Conservation (phyloP, 2,113 vertebrate genomes). For the Paracanthobrama guichenoti region DNA sequence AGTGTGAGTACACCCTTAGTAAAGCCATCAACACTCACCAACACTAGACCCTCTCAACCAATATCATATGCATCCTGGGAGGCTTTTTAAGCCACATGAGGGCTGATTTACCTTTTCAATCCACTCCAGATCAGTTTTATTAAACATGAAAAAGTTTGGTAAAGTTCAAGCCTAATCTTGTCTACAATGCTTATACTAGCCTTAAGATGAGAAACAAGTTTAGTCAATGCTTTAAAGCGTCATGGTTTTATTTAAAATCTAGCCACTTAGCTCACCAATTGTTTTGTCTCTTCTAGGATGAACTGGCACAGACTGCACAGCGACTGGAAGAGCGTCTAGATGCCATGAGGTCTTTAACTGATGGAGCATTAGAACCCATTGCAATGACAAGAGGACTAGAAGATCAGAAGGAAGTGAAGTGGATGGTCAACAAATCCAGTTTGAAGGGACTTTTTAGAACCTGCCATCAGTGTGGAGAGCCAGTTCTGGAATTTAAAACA, state of each 20-base stretch:
- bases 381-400: background rate
- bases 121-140: too few species aligned
- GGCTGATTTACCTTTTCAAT: background rate
- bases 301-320: background rate
- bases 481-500: conserved; percentile 1
- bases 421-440: background rate
- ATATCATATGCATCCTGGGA: background rate
- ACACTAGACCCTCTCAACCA: too few species aligned
- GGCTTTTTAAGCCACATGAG: too few species aligned
- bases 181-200: background rate
- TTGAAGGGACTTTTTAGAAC: background rate
- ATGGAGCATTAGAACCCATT: background rate
- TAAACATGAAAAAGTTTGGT: background rate
- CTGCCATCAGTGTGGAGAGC: conserved; percentile 21
- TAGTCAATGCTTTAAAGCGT: background rate
- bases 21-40: too few species aligned
- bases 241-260: background rate
- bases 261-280: background rate
- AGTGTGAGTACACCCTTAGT: too few species aligned
- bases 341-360: background rate
- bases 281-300: background rate
- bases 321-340: background rate
- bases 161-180: too few species aligned
- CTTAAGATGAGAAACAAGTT: too few species aligned
- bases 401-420: conserved; percentile 1